A percentile compares a stretch with the other conserved stretches of the same genome.
Evolutionary conservation across 2,113 vertebrate species (phyloP).

Genomic region (Neodon shergylaensis): DNA sequence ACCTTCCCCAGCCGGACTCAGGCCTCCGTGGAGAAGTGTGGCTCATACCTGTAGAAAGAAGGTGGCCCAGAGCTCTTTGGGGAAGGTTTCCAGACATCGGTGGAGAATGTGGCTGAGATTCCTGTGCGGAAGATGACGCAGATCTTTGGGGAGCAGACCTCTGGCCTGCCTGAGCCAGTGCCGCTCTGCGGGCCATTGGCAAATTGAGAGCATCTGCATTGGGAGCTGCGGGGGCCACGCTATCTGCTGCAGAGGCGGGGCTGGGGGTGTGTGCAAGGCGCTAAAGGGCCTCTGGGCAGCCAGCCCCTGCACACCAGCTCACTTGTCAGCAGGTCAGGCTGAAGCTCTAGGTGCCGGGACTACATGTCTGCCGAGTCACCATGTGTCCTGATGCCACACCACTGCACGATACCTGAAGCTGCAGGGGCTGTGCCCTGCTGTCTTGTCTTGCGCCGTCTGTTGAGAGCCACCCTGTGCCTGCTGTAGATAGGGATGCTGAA

Average conservation of each 20-base stretch:
- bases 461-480: not conserved
- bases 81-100: not conserved
- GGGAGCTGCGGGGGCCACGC: not conserved
- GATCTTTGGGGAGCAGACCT: not conserved
- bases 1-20: not conserved
- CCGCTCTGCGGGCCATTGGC: not conserved
- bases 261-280: not conserved
- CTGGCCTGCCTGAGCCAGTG: not conserved
- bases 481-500: not conserved
- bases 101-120: not conserved
- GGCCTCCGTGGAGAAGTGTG: not conserved
- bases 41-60: not conserved
- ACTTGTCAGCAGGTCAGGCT: not conserved
- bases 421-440: not conserved
- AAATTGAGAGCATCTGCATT: not conserved
- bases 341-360: not conserved
- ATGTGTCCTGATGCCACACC: not conserved
- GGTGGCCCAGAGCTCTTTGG: not conserved
- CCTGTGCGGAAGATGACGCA: not conserved
- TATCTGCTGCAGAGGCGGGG: not conserved
- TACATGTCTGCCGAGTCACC: not conserved
- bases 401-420: not conserved
- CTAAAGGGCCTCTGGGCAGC: not conserved
- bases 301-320: not conserved
- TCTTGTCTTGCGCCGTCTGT: not conserved